Base-by-base conservation (phyloP, 2,113 vertebrate species). In the Sinocyclocheilus anophthalmus region DNA sequence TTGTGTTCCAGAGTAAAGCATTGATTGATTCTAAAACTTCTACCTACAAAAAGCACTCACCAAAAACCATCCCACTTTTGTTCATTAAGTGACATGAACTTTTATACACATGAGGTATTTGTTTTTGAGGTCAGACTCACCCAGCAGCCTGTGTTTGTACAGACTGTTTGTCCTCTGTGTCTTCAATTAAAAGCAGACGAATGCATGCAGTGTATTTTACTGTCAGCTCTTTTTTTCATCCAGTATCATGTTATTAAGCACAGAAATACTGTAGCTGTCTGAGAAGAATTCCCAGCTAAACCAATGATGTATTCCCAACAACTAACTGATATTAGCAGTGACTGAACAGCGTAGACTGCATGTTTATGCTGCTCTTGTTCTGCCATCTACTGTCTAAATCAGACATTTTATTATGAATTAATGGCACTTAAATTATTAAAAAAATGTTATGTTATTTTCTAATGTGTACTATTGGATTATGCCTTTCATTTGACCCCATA, bases 361-460 rank as follows among this genome's bases (percentile, higher is more conserved):
- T 5, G 30, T 67, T 26, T 12, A 67, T 26, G 33, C 24, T 57
- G 24, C 18, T 81, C 72, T 59, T 76, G 73, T 61, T 61, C 61
- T 90, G 63, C 85, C 85, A 89, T 85, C 88, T 89, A 67, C 89
- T 85, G 84, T 84, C 24, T 3, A 24, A 42, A 70, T 81, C 16
- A 30, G n/a, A 50, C 9, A 7, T 11, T 48, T 81, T 24, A 24
- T 87, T 76, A 76, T 77, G 50, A 83, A 75, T 13, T 16, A 79
- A 37, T 45, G 42, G 24, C 39, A 12, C 37, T 53, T 63, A 55
- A 55, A 5, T 77, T 26, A 26, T 26, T 26, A 1, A 26, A 26
- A 26, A 26, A 26, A 26, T 26, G 26, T 26, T 26, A 26, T 26
- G 1, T 42, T 33, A 33, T 30, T 10, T 61, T 67, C 5, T 75